Evolutionary conservation across 2,888 invertebrate genomes (phyloP).

Genomic region (Melikaiella ostensackeni): DNA sequence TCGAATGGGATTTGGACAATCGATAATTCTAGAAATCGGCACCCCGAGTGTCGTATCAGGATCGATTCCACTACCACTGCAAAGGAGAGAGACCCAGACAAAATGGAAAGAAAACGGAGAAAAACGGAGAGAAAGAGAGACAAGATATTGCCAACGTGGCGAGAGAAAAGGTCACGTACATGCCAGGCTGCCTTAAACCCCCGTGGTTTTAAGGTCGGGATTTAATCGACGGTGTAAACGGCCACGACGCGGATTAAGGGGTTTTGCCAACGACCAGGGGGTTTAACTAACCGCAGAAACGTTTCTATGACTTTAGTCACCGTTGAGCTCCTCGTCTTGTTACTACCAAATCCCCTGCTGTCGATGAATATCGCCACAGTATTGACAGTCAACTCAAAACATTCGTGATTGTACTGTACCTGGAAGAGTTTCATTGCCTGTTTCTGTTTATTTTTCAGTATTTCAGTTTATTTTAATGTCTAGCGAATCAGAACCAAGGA

Average conservation of each 20-base stretch:
- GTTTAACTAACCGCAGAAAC: constrained; percentile 56
- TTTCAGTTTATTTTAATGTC: background rate
- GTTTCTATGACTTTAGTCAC: constrained; percentile 50
- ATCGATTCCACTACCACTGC: constrained; percentile 42
- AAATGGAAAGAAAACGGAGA: constrained; percentile 40
- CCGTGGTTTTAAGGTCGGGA: constrained; percentile 62
- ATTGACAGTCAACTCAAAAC: background rate
- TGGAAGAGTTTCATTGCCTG: background rate
- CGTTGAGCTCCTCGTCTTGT: constrained; percentile 20
- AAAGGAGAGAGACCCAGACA: constrained; percentile 46
- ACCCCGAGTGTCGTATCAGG: constrained; percentile 43
- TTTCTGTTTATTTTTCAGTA: background rate
- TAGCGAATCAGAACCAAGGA: too few relatives aligned
- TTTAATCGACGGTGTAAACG: constrained; percentile 72
- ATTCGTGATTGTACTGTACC: background rate
- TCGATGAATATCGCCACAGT: background rate
- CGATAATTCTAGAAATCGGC: constrained; percentile 51
- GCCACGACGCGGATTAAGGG: constrained; percentile 65
- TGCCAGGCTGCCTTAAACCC: constrained; percentile 46
- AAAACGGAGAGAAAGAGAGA: constrained; percentile 30
- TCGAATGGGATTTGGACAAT: constrained; percentile 34
- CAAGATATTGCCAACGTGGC: constrained; percentile 46
- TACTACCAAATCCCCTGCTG: background rate
- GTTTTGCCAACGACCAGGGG: constrained; percentile 53
- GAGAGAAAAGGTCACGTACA: constrained; percentile 54